Base-by-base conservation (phyloP, 2,113 vertebrate genomes). In the Oxyruncus cristatus region DNA sequence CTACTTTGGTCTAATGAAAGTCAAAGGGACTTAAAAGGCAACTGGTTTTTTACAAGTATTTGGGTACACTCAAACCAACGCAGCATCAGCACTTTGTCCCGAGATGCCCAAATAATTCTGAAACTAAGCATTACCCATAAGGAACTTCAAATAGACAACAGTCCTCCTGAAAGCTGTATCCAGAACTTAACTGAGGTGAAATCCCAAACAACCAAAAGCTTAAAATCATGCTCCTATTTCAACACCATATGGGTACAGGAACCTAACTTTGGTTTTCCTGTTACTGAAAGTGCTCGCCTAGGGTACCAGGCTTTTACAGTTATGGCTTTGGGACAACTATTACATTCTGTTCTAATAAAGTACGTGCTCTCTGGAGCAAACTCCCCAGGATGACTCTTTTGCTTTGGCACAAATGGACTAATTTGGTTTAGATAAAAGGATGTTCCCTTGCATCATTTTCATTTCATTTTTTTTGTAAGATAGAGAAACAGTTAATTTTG, bases 401-500 rank as follows among this genome's bases (percentile, higher is more conserved):
- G 82, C 86, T 93, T 91, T 96, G 95, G 96, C 97, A 96, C 85
- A 92, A 97, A 95, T 62, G 62, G 83, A 94, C 61, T 90, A 88
- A 95, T 92, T 95, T 97, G 67, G 71, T 85, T 92, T 91, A 97
- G 93, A 96, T 96, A 92, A 98, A 98, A 97, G 94, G 94, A 96
- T 95, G 92, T 85, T 98, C 90, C 92, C 73, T 90, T 90, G 88
- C 80, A 95, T 87, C 81, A 63, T 80, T 94, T 94, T 86, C 12
- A 77, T 90, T 66, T 88, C 39, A 41, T 75, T 78, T 65, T 61
- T 80, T 77, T 59, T 7, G 32, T 58, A 81, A 97, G 96, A 97
- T 89, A 93, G 59, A 97, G 93, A 96, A 98, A 97, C 95, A 93
- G 97, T 97, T 97, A 97, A 98, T 98, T 98, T 94, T 97, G 89